Base-by-base conservation (phyloP, 2,888 invertebrate genomes). In the Hylaea fasciaria region DNA sequence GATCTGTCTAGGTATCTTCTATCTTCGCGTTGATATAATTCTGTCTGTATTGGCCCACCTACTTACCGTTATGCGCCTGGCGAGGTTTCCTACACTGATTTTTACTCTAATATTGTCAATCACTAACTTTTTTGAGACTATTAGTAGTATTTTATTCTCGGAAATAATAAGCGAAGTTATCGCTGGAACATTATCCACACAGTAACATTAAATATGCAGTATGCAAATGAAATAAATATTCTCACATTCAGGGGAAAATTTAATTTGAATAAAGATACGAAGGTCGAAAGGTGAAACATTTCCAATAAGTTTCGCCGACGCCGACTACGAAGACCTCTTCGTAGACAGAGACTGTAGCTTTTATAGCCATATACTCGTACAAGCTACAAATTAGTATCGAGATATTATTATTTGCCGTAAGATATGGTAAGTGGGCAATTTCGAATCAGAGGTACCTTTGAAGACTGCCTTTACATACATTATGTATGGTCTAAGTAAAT, bases 351-450 rank as follows among this genome's bases (percentile, higher is more conserved):
- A 22, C 5, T 22, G 22, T 22, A 22, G 22, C 22, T 22, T 22
- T 22, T 22, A 22, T 60, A 41, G 39, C 17, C 43, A 49, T 53
- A 57, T 60, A 41, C 32, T 14, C 43, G 45, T 53, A 57, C 56
- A 57, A 55, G 60, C 48, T 48, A 57, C 48, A 48, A 57, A 61
- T 56, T 61, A 56, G 48, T 52, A 41, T 40, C 43, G 44, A 53
- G 51, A 57, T 52, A 52, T 13, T 45, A 14, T 53, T 43, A 41
- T 52, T 47, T 44, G 44, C 29, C 52, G 11, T 48, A 14, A 29
- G 46, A 46, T 61, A 53, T 62, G 56, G 37, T 53, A 62, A 62
- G 61, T 56, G 56, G 56, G 52, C 48, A 62, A 57, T 56, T 57
- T 65, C 56, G 51, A 46, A 50, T 41, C 37, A 45, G 28, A 22